Evolutionary conservation across 2,888 invertebrate genomes (phyloP), one percentile per base, ranked within the genome.

Genomic region (Ectemnius cavifrons): DNA sequence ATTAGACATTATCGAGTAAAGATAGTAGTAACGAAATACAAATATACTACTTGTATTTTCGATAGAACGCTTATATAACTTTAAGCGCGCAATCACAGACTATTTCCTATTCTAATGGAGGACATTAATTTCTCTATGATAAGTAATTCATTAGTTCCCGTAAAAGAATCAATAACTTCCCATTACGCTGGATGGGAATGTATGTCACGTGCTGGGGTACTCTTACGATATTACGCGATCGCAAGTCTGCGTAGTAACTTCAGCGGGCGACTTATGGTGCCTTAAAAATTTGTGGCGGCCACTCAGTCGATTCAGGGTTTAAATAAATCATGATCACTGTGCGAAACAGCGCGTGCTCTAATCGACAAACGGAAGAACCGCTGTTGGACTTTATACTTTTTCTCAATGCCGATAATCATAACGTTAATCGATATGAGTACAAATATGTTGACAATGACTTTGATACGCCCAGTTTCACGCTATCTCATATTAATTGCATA

Each of bases 311-410:
- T 70, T 45, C 49, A 37, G 56, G 52, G 69, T 62, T 61, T 83
- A 67, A 82, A 83, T 83, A 84, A 84, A 76, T n/a, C 67, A 83
- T 82, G 73, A 84, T 62, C 49, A n/a, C 59, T 71, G 70, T 67
- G 75, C 60, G 73, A 77, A 67, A 70, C 62, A 23, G 37, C 75
- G 80, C 63, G 73, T 84, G 74, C 71, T 23, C 37, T 56, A 71
- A 16, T 16, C 45, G 37, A 37, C 37, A 11, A 70, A 78, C 73
- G 60, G 61, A 72, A 63, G 65, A 27, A 66, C n/a, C 28, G 69
- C 73, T 72, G 67, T 45, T 56, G 49, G 37, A 57, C 18, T 59
- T 68, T 60, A 58, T 66, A 56, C 65, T 28, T 59, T n/a, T 52
- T 23, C 56, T 56, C 49, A 14, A 2, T 52, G 56, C 37, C 60